Base-by-base conservation (phyloP, 2,113 vertebrate species). In the Mesembrinibis cayennensis region DNA sequence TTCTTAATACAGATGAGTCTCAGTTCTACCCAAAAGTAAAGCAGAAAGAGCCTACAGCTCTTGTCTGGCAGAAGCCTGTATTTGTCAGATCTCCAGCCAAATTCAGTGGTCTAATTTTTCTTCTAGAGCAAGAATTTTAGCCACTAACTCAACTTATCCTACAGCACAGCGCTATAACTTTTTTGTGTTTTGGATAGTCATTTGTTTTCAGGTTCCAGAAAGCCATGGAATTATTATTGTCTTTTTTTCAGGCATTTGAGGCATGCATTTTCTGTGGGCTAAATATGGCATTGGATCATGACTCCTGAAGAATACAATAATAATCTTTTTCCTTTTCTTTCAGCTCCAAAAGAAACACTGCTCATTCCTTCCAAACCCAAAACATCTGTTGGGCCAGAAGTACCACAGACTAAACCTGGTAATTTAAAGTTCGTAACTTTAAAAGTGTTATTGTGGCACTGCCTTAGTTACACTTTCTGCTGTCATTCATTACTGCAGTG, bases 281-380 rank as follows among this genome's bases (percentile, higher is more conserved):
- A 91, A 96, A 69, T 80, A 89, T 87, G 92, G 59, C 82, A 52
- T 44, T 97, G 89, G 56, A 89, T 90, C 94, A 67, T 83, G 49
- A 87, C 52, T 95, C 34, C 72, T 82, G 77, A 93, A 95, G 53
- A 95, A 93, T 72, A 95, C n/a, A 95, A 82, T 82, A 85, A 82
- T 65, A 92, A 62, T 42, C 11, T 74, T 89, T 81, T 91, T 94
- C 96, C 89, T 96, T 94, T 90, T 97, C 97, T 98, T 98, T 92
- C 97, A 98, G 98, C 84, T 97, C 96, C 98, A 96, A 97, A 90
- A 95, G 97, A 97, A 95, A 97, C 97, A 94, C 34, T 62, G 70
- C 77, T 96, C 66, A 91, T 96, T 92, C 97, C 98, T 96, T 97
- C 95, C 93, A 98, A 98, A 97, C 71, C 95, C 93, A 98, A 97